Evolutionary conservation across 2,888 invertebrate genomes (phyloP).

Genomic region (Sphaerophoria rueppellii): DNA sequence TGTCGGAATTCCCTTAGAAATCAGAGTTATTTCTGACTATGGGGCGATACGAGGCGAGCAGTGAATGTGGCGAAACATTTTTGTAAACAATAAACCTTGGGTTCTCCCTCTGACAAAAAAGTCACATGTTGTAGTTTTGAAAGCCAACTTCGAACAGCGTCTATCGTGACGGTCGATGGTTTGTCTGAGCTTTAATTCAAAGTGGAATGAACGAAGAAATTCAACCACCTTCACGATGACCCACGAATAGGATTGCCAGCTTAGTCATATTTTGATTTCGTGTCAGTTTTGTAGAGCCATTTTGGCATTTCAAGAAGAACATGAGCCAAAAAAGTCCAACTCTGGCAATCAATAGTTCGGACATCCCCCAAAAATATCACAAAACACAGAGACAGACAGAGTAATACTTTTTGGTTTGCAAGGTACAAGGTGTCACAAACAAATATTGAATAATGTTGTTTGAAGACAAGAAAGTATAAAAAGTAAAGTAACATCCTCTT

Average conservation of each 20-base stretch:
- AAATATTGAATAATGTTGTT: too few relatives aligned
- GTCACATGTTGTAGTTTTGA: constrained; percentile 27
- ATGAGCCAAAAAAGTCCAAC: too few relatives aligned
- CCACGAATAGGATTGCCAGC: background rate
- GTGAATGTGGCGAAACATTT: background rate
- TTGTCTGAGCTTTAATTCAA: constrained; percentile 43
- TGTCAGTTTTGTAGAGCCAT: too few relatives aligned
- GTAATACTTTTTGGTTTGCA: too few relatives aligned
- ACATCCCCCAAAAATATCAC: constrained; percentile 5
- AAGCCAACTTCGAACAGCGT: background rate
- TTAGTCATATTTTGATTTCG: too few relatives aligned
- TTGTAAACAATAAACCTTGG: constrained; percentile 39
- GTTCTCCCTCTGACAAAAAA: constrained; percentile 8
- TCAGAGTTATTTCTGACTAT: background rate
- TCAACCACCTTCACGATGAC: constrained; percentile 1
- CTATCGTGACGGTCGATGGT: background rate
- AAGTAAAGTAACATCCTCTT: background rate
- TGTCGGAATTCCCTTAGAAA: constrained; percentile 24
- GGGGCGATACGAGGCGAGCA: background rate
- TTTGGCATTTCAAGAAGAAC: too few relatives aligned
- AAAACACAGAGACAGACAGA: too few relatives aligned
- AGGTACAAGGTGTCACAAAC: too few relatives aligned
- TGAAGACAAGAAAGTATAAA: background rate
- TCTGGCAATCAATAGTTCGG: background rate
- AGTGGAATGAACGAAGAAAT: background rate